phyloP scores from a whole-genome alignment of 2,888 invertebrate genomes.

The Alentia gelatinosa region DNA sequence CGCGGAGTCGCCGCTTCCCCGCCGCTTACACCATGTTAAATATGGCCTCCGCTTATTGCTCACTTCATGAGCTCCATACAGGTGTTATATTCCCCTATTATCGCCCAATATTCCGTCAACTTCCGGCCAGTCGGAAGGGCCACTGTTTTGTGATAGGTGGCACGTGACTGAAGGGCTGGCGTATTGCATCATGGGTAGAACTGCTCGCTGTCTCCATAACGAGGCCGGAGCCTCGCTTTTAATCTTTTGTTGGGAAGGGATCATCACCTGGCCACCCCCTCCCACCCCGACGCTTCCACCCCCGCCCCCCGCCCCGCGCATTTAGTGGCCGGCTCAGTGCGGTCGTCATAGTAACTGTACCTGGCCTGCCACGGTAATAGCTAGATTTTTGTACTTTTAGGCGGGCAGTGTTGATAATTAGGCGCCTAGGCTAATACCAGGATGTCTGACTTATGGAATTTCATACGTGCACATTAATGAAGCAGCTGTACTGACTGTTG shows the following conservation, averaged over 20 bases:
- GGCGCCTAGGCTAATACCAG: neutral
- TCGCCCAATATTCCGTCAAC: neutral
- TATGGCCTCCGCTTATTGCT: neutral
- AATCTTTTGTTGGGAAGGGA: neutral
- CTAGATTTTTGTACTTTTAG: neutral
- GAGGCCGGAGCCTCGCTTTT: neutral
- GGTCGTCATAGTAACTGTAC: neutral
- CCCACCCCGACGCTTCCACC: neutral
- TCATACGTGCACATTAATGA: neutral
- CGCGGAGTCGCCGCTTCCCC: no score
- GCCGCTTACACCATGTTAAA: neutral
- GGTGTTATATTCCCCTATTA: neutral
- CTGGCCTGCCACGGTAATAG: conserved; percentile 1
- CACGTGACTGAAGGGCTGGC: neutral
- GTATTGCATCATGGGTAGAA: neutral
- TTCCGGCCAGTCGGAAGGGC: neutral
- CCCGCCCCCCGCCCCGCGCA: no score
- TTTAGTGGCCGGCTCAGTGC: neutral
- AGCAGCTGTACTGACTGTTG: no score
- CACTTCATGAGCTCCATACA: neutral
- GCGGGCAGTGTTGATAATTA: neutral
- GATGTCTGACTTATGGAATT: neutral
- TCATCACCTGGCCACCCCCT: neutral
- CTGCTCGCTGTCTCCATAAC: neutral
- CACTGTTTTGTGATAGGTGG: neutral